Base-by-base conservation (phyloP, 2,888 invertebrate genomes). In the Pheosia tremula region DNA sequence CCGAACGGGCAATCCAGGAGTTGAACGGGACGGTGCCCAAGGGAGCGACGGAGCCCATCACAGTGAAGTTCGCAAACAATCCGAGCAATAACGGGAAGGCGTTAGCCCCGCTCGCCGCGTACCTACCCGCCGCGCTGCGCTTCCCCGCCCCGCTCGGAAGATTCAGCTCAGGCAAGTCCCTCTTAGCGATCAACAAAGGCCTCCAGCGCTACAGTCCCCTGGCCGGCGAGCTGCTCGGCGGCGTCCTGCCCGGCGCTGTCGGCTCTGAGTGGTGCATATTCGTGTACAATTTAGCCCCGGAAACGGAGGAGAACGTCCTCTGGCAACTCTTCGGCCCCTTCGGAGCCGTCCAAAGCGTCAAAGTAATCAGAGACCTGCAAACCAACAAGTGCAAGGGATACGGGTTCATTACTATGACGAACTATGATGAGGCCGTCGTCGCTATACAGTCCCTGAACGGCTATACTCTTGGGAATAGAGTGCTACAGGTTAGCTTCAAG, bases 291-390 rank as follows among this genome's bases (percentile, higher is more conserved):
- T 94, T 99, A 80, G 98, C 98, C 1, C 98, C 98, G 5, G 99
- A 99, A 91, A 98, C 98, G 5, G 98, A 99, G 90, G 99, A 99
- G 92, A 98, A 97, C 88, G 97, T 98, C 58, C 95, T 99, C 69
- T 99, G 98, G 98, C 98, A 98, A 91, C 95, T 99, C 75, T 99
- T 99, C 90, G 98, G 98, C 13, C 98, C 98, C 38, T 98, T 98
- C 90, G 98, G 98, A 75, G 98, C 98, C 75, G 98, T 98, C 74
- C 97, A 98, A 90, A 97, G 97, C 90, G 98, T 98, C 68, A 98
- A 98, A 94, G 98, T 98, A 79, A 97, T 98, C 82, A 96, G 98
- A 81, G 98, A 98, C 94, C 95, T 97, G 81, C 97, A 97, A 90
- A 97, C 98, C 75, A 97, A 97, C 95, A 98, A 98, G 93, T 98